phyloP scores from a whole-genome alignment of 1,140 invertebrate genomes.

The Drosophila eugracilis region DNA sequence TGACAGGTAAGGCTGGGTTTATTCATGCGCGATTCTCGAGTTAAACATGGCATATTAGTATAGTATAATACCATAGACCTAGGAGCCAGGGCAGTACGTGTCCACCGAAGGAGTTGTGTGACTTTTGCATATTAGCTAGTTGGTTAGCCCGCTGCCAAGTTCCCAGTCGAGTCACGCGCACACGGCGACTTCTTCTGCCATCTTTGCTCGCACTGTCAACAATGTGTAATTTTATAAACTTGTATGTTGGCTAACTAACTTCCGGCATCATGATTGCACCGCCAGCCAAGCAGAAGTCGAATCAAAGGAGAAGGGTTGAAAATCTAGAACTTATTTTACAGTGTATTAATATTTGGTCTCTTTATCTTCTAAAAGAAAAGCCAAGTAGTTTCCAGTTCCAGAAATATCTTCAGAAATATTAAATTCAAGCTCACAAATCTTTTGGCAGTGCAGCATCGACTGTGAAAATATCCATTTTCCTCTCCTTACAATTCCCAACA shows the following conservation, averaged over 20 bases:
- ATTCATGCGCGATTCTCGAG: constrained; percentile 32
- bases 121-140: constrained; percentile 48
- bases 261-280: constrained; percentile 44
- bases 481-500: constrained; percentile 15
- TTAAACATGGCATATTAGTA: constrained; percentile 12
- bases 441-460: constrained; percentile 12
- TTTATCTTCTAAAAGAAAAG: too few species aligned
- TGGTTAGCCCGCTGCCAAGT: constrained; percentile 20
- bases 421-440: neutral
- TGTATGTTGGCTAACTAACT: constrained; percentile 49
- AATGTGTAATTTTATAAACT: constrained; percentile 56
- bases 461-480: constrained; percentile 18
- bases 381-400: too few species aligned
- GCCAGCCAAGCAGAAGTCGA: constrained; percentile 1
- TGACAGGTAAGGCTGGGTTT: constrained; percentile 16
- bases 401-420: neutral
- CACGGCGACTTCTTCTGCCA: constrained; percentile 19
- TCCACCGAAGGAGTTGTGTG: constrained; percentile 19
- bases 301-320: neutral
- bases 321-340: neutral
- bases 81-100: constrained; percentile 18
- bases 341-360: neutral
- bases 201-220: constrained; percentile 45
- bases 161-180: constrained; percentile 43
- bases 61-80: constrained; percentile 12